Conservation (phyloP, 2,113 vertebrate species). For the Solea senegalensis region DNA sequence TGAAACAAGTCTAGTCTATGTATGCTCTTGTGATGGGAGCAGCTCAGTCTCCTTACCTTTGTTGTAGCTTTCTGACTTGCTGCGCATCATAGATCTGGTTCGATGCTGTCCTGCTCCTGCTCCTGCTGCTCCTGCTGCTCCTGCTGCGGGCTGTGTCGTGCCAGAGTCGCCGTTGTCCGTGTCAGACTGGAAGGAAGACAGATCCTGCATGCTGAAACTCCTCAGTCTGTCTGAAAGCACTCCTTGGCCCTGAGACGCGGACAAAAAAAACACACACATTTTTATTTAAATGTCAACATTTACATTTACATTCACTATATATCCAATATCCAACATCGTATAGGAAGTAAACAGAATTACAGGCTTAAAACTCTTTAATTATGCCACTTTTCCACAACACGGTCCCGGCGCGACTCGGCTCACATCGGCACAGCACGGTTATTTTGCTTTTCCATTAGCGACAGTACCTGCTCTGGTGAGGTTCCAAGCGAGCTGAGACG, state of each 20-base stretch:
- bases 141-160: conserved; percentile 78
- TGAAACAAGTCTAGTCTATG: no score
- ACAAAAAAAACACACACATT: conserved; percentile 1
- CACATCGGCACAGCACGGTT: no score
- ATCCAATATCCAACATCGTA: neutral
- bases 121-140: conserved; percentile 29
- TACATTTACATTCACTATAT: neutral
- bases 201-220: conserved; percentile 99
- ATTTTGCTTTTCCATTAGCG: no score
- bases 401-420: no score
- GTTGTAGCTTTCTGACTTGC: conserved; percentile 92
- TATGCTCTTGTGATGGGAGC: no score
- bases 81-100: conserved; percentile 87
- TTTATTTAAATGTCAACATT: conserved; percentile 7
- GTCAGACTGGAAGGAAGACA: conserved; percentile 90
- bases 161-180: conserved; percentile 63
- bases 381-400: no score
- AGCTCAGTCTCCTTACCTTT: conserved; percentile 72
- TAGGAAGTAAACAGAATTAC: conserved; percentile 6
- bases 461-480: no score
- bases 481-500: no score
- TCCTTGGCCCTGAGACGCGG: conserved; percentile 87
- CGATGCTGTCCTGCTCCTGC: conserved; percentile 75
- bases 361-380: neutral
- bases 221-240: conserved; percentile 94